Conservation (phyloP, 2,797 vertebrate genomes). For the Tapera naevia region DNA sequence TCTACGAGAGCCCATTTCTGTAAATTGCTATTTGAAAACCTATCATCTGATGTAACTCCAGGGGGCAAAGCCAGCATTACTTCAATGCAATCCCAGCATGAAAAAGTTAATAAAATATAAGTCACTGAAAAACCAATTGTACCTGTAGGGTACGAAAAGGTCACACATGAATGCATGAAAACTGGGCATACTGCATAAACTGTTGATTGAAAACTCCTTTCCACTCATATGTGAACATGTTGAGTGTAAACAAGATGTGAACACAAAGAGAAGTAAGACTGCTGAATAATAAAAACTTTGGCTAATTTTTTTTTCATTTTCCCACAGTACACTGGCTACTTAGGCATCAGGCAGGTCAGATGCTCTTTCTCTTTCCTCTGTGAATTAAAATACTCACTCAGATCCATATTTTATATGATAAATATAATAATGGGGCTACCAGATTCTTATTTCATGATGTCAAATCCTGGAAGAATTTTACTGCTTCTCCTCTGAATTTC, state of each 20-base stretch:
- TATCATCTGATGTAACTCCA: background rate
- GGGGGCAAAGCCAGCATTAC: background rate
- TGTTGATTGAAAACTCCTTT: slow-evolving; percentile 26
- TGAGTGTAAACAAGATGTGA: background rate
- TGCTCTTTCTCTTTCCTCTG: background rate
- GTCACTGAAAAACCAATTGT: slow-evolving; percentile 34
- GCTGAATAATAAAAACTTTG: background rate
- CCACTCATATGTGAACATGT: background rate
- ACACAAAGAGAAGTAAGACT: background rate
- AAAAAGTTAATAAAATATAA: slow-evolving; percentile 48
- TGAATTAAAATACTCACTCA: background rate
- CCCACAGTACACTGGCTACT: background rate
- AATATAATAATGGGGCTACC: background rate
- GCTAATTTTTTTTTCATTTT: background rate
- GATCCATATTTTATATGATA: background rate
- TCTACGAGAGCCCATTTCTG: background rate
- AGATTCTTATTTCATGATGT: background rate
- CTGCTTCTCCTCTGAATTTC: background rate
- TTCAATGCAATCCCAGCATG: background rate
- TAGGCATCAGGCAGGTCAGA: background rate
- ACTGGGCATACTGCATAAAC: slow-evolving; percentile 11
- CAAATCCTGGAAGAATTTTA: background rate
- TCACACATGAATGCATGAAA: slow-evolving; percentile 18
- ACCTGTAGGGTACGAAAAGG: slow-evolving; percentile 30
- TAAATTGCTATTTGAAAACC: background rate